Base-by-base conservation (phyloP, 2,888 invertebrate species). In the Octonoba sinensis region DNA sequence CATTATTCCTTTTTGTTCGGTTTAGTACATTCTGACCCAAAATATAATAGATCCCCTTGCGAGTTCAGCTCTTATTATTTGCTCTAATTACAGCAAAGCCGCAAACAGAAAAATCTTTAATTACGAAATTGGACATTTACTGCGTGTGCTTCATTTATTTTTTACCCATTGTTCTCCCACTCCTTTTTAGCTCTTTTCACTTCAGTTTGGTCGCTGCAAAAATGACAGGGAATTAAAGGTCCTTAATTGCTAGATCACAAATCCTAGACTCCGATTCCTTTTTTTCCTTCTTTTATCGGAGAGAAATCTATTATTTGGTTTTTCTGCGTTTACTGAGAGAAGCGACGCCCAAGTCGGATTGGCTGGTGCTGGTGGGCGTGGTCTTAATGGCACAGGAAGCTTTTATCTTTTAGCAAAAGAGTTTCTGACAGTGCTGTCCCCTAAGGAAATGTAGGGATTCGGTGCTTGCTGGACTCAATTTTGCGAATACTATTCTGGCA, bases 141-240 rank as follows among this genome's bases (percentile, higher is more conserved):
- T 15, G 59, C 24, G 59, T 24, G 27, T 24, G 24, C 24, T 59
- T 3, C 16, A n/a, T n/a, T 24, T 59, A 15, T 59, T 59, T 27
- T 24, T 59, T 18, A 27, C 12, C 59, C 59, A 1, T 20, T 4
- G 59, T 13, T 22, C 22, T 59, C 24, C 24, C 24, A 24, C 59
- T 22, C 20, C 36, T 36, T 36, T 36, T 36, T 36, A 36, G 36
- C 36, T 36, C 36, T 36, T 36, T 36, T 36, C 36, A 36, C 44
- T 62, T 36, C 62, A 24, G 15, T 27, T 47, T 47, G 66, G 22
- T 16, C 12, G 36, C n/a, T 15, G 22, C 51, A 64, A 64, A 79
- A 72, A 73, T 20, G 67, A 56, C 73, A 36, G 44, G 79, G 79
- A 73, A 79, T 79, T 79, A 69, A 69, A 79, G 79, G 62, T 47